phyloP scores from a whole-genome alignment of 1,140 invertebrate genomes.

The Spodoptera litura region DNA sequence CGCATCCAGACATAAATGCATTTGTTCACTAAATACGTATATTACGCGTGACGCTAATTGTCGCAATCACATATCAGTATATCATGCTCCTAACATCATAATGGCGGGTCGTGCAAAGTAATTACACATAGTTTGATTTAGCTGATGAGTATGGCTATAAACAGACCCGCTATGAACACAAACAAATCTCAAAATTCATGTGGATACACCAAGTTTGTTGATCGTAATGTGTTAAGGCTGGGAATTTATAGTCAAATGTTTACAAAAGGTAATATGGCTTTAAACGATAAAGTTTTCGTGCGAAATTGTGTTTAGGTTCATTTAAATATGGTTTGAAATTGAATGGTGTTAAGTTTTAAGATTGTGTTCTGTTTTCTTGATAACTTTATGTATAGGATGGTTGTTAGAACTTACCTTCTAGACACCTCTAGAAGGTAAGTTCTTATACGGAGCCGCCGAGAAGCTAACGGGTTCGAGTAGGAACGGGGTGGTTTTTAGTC shows the following conservation, averaged over 20 bases:
- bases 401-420: no score
- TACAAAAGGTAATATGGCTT: neutral
- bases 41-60: conserved; percentile 39
- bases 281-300: neutral
- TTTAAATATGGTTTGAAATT: no score
- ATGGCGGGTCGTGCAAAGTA: conserved; percentile 39
- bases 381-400: no score
- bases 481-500: no score
- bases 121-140: conserved; percentile 49
- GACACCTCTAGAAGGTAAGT: no score
- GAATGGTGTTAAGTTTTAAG: no score
- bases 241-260: neutral
- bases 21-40: conserved; percentile 22
- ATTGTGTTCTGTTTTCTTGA: no score
- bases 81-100: conserved; percentile 40
- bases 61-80: conserved; percentile 35
- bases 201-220: conserved; percentile 10
- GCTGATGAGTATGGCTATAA: conserved; percentile 32
- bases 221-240: conserved; percentile 23
- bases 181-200: conserved; percentile 38
- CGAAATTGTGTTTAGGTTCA: neutral
- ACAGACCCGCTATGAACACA: neutral
- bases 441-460: no score
- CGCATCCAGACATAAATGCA: neutral
- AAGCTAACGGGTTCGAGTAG: no score